Percentiles rank a stretch among this genome's conserved stretches.
phyloP scores from a whole-genome alignment of 92 coral and sea anemone species.

The Porites rus region DNA sequence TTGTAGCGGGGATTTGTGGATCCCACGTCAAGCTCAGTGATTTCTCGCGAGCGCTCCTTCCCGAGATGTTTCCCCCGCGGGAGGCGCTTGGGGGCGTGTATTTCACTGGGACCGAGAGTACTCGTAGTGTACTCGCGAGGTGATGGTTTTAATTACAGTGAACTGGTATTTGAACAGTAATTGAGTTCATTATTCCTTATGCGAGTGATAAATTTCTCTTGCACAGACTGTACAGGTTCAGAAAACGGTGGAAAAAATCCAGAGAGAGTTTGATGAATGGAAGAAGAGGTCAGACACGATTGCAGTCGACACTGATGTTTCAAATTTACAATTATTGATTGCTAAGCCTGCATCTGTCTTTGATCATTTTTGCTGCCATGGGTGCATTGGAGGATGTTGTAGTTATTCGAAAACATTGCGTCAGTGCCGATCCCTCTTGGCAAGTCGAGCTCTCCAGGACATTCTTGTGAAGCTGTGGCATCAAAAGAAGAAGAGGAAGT shows the following conservation, averaged over 20 bases:
- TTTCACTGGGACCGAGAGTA: neutral
- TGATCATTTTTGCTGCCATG: neutral
- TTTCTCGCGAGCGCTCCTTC: neutral
- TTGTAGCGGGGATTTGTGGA: neutral
- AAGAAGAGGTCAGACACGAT: neutral
- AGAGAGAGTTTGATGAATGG: neutral
- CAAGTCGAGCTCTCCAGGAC: conserved; percentile 9
- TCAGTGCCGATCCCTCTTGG: neutral
- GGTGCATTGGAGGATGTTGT: neutral
- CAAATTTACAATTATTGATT: neutral
- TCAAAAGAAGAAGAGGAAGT: neutral
- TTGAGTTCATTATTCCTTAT: neutral
- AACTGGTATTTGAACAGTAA: neutral
- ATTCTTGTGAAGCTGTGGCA: conserved; percentile 2
- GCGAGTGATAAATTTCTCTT: neutral
- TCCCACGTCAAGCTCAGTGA: neutral
- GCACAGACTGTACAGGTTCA: neutral
- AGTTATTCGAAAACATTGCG: neutral
- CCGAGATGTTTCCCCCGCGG: neutral
- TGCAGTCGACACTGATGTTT: neutral
- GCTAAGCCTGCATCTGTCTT: neutral
- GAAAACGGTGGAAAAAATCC: neutral
- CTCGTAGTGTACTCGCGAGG: neutral
- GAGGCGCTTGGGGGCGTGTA: neutral
- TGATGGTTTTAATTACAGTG: neutral